Evolutionary conservation across 2,888 invertebrate species (phyloP).

Genomic region (Schrankia costaestrigalis): DNA sequence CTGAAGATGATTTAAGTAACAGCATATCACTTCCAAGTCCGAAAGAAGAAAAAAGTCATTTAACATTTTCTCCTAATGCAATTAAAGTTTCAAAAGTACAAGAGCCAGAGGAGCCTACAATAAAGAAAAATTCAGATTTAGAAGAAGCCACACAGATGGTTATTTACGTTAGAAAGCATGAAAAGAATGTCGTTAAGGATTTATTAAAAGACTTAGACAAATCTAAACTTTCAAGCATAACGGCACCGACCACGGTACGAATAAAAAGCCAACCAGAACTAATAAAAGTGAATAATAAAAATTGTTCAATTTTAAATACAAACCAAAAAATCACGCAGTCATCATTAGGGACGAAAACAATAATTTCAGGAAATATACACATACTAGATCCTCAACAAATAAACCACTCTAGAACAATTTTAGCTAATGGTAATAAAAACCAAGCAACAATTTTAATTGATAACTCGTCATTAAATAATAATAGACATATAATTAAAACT

Average conservation of each 20-base stretch:
- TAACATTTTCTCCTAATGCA: slow-evolving; percentile 86
- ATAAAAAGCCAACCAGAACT: slow-evolving; percentile 70
- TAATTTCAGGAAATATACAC: slow-evolving; percentile 78
- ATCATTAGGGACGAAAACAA: slow-evolving; percentile 72
- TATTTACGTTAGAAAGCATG: slow-evolving; percentile 70
- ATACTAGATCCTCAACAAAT: slow-evolving; percentile 72
- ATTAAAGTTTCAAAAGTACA: slow-evolving; percentile 82
- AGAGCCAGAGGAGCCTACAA: slow-evolving; percentile 51
- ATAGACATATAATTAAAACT: slow-evolving; percentile 76
- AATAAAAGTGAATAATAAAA: slow-evolving; percentile 70
- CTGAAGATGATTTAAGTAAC: slow-evolving; percentile 52
- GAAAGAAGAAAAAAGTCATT: slow-evolving; percentile 84
- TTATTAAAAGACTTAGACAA: slow-evolving; percentile 81
- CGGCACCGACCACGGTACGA: slow-evolving; percentile 61
- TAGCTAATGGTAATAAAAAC: slow-evolving; percentile 70
- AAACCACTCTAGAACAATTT: slow-evolving; percentile 69
- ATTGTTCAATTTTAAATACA: slow-evolving; percentile 71
- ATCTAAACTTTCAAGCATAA: slow-evolving; percentile 47
- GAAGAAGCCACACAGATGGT: slow-evolving; percentile 78
- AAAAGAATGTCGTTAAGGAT: slow-evolving; percentile 83
- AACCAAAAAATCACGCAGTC: slow-evolving; percentile 70
- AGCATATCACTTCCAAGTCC: slow-evolving; percentile 81
- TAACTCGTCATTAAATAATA: slow-evolving; percentile 69
- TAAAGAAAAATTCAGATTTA: slow-evolving; percentile 43
- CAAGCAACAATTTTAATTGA: slow-evolving; percentile 76